Conservation (phyloP, 2,113 vertebrate species). For the Thomomys bottae region DNA sequence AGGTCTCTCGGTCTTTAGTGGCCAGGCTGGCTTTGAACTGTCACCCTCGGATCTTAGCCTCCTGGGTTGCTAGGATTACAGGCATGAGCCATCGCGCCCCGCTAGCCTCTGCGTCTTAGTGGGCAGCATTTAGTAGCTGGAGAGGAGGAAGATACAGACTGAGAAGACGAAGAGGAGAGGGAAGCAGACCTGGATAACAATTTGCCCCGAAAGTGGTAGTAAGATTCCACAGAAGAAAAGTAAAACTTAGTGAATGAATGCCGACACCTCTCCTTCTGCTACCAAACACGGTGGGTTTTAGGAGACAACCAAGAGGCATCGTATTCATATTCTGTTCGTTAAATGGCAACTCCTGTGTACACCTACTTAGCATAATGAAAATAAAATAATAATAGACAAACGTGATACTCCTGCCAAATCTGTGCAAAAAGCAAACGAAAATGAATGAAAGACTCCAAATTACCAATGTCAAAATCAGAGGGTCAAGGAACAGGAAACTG, state of each 20-base stretch:
- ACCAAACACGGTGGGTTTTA: no score
- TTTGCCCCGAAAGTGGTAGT: not conserved
- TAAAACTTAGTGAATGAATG: not conserved
- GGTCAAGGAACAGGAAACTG: not conserved
- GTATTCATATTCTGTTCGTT: no score
- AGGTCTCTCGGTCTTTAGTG: no score
- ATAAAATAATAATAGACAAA: no score
- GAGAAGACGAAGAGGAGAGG: not conserved
- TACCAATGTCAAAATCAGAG: not conserved
- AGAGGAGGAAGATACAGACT: not conserved
- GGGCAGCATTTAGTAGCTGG: not conserved
- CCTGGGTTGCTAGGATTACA: no score
- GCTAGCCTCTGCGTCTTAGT: not conserved
- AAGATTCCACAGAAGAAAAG: not conserved
- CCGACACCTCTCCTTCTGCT: no score
- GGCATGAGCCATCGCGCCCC: no score
- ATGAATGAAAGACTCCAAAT: not conserved
- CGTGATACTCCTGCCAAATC: not conserved
- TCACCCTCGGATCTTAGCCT: no score
- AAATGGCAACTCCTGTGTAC: no score
- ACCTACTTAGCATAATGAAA: no score
- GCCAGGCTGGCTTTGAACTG: no score
- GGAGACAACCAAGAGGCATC: no score
- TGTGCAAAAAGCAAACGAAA: not conserved
- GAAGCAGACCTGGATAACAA: not conserved